Conservation (phyloP, 1,140 invertebrate genomes). For the Ostrea denselamellosa region DNA sequence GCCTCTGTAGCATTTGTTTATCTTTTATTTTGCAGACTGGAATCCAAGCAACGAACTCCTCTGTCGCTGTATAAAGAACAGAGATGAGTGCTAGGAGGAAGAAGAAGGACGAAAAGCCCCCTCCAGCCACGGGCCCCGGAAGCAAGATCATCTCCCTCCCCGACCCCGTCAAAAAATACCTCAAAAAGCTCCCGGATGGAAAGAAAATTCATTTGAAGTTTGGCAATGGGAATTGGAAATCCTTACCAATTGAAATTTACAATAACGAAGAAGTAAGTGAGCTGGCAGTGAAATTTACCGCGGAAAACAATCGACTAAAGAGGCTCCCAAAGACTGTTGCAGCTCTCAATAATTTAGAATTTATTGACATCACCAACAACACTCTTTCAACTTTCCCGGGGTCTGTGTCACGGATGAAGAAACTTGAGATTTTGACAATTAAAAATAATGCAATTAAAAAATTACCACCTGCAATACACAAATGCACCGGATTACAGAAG, state of each 20-base stretch:
- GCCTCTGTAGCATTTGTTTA: neutral
- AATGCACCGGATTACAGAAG: constrained; percentile 67
- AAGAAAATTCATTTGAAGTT: constrained; percentile 70
- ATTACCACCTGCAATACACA: constrained; percentile 75
- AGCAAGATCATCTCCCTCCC: constrained; percentile 75
- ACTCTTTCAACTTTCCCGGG: constrained; percentile 70
- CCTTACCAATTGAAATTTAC: constrained; percentile 75
- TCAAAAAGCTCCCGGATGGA: constrained; percentile 65
- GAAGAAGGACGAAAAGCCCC: constrained; percentile 77
- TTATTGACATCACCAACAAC: constrained; percentile 74
- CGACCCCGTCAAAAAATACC: constrained; percentile 70
- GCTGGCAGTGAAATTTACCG: constrained; percentile 67
- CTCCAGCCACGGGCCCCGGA: constrained; percentile 76
- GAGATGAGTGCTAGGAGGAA: constrained; percentile 61
- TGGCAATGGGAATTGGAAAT: constrained; percentile 72
- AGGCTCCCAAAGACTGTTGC: constrained; percentile 70
- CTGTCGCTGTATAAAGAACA: neutral
- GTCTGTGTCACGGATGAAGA: constrained; percentile 73
- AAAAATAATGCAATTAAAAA: constrained; percentile 75
- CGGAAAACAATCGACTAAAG: constrained; percentile 76
- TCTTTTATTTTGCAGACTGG: constrained; percentile 37
- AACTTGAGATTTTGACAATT: constrained; percentile 68
- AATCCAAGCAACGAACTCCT: neutral
- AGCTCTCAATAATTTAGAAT: constrained; percentile 68
- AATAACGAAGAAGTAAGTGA: constrained; percentile 75